These are phyloP conservation scores for Morus bassanus DNA, from an alignment of 2,797 vertebrate genomes.

Conservation along the genomic window DNA sequence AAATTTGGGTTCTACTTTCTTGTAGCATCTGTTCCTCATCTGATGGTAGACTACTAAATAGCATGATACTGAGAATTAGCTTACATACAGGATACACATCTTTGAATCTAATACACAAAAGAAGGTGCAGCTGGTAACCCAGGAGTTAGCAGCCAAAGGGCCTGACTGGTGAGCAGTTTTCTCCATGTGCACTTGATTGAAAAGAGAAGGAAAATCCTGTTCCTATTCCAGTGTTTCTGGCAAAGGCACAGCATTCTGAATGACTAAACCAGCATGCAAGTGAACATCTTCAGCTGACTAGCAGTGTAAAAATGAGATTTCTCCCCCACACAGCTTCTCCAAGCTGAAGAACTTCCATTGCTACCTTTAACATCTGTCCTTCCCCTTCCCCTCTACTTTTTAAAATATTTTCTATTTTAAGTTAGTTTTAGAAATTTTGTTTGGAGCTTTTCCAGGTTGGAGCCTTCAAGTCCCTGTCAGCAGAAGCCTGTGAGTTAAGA, in stretches of 20 bases:
- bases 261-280: not conserved
- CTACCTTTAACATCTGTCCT: not conserved
- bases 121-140: not conserved
- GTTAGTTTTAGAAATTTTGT: not conserved
- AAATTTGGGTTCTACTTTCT: not conserved
- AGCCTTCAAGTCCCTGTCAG: slow-evolving; percentile 59
- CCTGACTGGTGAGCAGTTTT: not conserved
- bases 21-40: not conserved
- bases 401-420: not conserved
- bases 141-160: not conserved
- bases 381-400: not conserved
- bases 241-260: not conserved
- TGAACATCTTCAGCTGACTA: not conserved
- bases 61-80: not conserved
- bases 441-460: slow-evolving; percentile 54
- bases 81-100: not conserved
- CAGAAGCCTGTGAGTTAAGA: slow-evolving; percentile 51
- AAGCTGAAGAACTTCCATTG: not conserved
- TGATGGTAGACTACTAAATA: no score
- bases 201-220: not conserved
- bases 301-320: not conserved
- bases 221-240: not conserved
- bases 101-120: no score
- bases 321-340: not conserved
- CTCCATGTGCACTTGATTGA: not conserved